These are phyloP conservation scores for Hepsetus odoe DNA, from an alignment of 2,113 vertebrate genomes.

Conservation along the genomic window DNA sequence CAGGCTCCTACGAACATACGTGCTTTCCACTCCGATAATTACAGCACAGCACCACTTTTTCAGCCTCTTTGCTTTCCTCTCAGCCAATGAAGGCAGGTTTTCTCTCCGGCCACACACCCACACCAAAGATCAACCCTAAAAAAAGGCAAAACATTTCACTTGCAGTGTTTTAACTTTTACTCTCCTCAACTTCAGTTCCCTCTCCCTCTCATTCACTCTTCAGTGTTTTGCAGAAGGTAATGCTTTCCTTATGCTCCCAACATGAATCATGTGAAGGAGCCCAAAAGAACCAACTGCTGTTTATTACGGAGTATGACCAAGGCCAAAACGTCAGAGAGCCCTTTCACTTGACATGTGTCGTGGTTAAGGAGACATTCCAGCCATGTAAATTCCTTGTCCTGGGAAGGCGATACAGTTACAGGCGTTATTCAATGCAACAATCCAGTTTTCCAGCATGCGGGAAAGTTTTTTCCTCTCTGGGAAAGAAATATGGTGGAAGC, in stretches of 20 bases:
- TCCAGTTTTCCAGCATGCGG: neutral
- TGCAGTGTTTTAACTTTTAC: neutral
- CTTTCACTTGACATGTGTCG: neutral
- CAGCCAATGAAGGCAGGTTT: neutral
- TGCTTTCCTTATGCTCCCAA: constrained; percentile 63
- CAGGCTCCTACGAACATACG: constrained; percentile 23
- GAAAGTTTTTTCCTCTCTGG: neutral
- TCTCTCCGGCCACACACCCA: neutral
- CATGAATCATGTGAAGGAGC: constrained; percentile 12
- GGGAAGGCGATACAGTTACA: constrained; percentile 8
- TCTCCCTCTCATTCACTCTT: constrained; percentile 44
- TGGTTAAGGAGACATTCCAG: neutral
- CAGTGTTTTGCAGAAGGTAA: constrained; percentile 48
- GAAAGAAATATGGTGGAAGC: neutral
- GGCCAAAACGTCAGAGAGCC: neutral
- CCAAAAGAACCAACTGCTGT: neutral
- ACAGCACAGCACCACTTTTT: neutral
- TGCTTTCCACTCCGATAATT: neutral
- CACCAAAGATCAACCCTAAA: neutral
- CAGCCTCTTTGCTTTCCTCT: neutral
- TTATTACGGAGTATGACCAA: neutral
- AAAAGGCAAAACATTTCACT: neutral
- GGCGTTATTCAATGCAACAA: neutral
- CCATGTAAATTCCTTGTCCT: neutral
- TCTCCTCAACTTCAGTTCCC: neutral